Base-by-base conservation (phyloP, 2,113 vertebrate genomes). In the Trogon melanurus region DNA sequence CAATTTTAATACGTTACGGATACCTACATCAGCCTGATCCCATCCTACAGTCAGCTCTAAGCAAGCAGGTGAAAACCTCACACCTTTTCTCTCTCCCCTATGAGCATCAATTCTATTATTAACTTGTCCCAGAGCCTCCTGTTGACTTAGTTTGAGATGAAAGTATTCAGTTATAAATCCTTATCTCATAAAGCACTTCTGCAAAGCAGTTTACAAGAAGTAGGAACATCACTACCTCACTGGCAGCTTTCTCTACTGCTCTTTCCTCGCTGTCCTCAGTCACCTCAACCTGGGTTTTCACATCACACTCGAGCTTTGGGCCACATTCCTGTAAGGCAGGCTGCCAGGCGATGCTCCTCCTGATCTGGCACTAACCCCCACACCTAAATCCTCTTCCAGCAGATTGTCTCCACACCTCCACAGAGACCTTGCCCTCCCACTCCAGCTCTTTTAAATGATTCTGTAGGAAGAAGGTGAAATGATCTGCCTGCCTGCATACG, bases 251-350 rank as follows among this genome's bases (percentile, higher is more conserved):
- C 21, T 19, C 18, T 23, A 0, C 4, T 60, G 57, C 30, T 50
- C 6, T 34, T 7, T 30, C 18, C 44, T 75, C 0, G 0, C 13
- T 47, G 1, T 34, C 60, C 58, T 65, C 48, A 36, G 18, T 9
- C 32, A 6, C 26, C 54, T 67, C 13, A 36, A 5, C 29, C 69
- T 15, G 11, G 17, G 21, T 74, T 50, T 48, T n/a, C 75, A 86
- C 53, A 3, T 25, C 0, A 50, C 32, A 62, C 30, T 27, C 21
- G 23, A n/a, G 27, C 12, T 47, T 34, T 58, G 44, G 44, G 12
- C 16, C 64, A 53, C 0, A 0, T 3, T 70, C 20, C 69, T 14
- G 27, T 2, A 65, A 23, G 20, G 66, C 62, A 38, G 69, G 60
- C 34, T 51, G 26, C 15, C 62, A 17, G 21, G 22, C 51, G 78